Evolutionary conservation across 2,797 vertebrate species (phyloP).

Genomic region (Hemitrygon akajei): DNA sequence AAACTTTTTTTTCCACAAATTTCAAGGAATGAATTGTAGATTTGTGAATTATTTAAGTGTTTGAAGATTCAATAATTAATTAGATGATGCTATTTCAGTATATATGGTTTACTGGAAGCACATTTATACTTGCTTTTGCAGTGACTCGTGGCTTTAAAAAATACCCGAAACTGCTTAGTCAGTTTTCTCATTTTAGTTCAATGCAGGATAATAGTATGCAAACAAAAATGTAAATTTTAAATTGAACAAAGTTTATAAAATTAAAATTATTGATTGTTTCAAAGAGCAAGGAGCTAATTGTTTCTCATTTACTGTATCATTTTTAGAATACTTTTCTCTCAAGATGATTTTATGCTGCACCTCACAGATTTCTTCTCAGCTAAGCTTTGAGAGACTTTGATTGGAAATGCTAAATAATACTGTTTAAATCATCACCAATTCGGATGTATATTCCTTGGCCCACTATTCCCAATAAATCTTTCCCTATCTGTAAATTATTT

Average conservation of each 20-base stretch:
- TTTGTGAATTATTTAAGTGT: neutral
- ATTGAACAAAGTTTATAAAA: neutral
- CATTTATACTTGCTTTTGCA: neutral
- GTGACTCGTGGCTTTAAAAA: constrained; percentile 42
- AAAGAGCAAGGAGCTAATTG: too few relatives aligned
- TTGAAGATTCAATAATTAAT: constrained; percentile 15
- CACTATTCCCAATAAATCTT: neutral
- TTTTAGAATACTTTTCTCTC: neutral
- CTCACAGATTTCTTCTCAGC: neutral
- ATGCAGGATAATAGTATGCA: neutral
- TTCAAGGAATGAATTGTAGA: neutral
- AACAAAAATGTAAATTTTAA: neutral
- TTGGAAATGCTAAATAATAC: neutral
- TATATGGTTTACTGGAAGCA: constrained; percentile 42
- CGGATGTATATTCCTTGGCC: neutral
- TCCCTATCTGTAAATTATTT: neutral
- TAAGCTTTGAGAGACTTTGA: neutral
- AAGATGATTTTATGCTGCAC: neutral
- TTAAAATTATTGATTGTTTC: neutral
- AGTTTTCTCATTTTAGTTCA: neutral
- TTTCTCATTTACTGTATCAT: neutral
- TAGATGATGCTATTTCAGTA: constrained; percentile 44
- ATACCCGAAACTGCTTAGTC: constrained; percentile 43
- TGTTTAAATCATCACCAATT: neutral
- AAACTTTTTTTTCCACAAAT: constrained; percentile 1